Conservation (phyloP, 1,140 invertebrate genomes). For the Dendrolimus kikuchii region DNA sequence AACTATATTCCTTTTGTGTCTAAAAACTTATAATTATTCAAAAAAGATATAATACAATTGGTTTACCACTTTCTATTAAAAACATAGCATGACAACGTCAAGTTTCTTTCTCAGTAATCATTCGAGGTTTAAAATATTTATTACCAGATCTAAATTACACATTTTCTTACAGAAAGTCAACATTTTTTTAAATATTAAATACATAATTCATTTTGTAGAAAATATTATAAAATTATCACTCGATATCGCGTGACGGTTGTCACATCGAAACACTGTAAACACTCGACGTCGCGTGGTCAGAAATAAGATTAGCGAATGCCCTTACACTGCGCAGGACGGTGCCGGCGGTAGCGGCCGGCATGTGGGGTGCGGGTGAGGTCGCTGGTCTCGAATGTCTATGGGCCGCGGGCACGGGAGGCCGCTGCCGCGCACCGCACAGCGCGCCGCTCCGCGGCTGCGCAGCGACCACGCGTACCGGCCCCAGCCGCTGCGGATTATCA, state of each 20-base stretch:
- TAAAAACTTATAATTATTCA: too few species aligned
- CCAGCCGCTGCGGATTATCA: conserved; percentile 92
- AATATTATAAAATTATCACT: too few species aligned
- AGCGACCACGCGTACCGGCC: conserved; percentile 96
- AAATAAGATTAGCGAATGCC: conserved; percentile 12
- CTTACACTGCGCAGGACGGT: conserved; percentile 47
- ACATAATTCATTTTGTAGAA: too few species aligned
- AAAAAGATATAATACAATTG: too few species aligned
- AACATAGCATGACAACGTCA: too few species aligned
- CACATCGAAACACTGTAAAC: background rate
- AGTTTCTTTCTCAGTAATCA: too few species aligned
- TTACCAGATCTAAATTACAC: too few species aligned
- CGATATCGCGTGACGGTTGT: background rate
- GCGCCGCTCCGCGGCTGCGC: conserved; percentile 87
- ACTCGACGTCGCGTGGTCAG: background rate
- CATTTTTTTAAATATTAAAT: too few species aligned
- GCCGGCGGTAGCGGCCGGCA: conserved; percentile 47
- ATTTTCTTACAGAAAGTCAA: too few species aligned
- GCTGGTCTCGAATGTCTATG: conserved; percentile 48
- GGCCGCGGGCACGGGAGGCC: conserved; percentile 49
- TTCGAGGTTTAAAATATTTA: too few species aligned
- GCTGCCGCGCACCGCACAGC: conserved; percentile 66
- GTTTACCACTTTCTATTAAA: too few species aligned
- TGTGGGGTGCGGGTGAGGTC: conserved; percentile 37
- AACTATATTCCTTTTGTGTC: too few species aligned